These are phyloP conservation scores for Ochotona princeps DNA, from an alignment of 2,113 vertebrate species.

Conservation along the genomic window DNA sequence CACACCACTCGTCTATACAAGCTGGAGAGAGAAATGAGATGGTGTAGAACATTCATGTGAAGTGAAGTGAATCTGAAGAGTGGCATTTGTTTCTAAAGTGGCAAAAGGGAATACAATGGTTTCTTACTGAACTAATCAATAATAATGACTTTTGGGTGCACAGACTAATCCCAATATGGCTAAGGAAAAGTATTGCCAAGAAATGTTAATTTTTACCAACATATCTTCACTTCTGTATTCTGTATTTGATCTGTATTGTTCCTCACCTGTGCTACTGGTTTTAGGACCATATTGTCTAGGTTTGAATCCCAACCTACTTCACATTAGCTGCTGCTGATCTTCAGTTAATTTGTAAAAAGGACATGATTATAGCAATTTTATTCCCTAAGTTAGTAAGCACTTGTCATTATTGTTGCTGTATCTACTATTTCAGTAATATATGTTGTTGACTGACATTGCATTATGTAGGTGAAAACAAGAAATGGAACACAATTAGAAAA, in stretches of 20 bases:
- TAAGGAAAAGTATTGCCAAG: not conserved
- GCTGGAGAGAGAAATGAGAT: not conserved
- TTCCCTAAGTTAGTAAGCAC: not conserved
- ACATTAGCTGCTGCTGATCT: not conserved
- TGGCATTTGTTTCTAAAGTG: not conserved
- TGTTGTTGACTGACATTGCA: not conserved
- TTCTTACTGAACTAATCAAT: not conserved
- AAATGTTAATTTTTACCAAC: not conserved
- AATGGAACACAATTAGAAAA: not conserved
- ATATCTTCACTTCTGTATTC: not conserved
- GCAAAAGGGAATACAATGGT: not conserved
- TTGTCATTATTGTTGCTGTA: not conserved
- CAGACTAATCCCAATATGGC: not conserved
- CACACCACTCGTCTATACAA: not conserved
- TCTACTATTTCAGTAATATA: not conserved
- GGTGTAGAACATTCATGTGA: not conserved
- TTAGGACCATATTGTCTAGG: accelerated
- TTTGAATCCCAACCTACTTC: not conserved
- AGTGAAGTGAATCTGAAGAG: not conserved
- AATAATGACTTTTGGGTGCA: not conserved
- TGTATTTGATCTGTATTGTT: not conserved
- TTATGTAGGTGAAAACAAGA: not conserved
- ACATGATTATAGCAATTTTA: not conserved
- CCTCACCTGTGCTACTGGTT: not conserved
- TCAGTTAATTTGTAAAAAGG: not conserved